Evolutionary conservation across 1,140 invertebrate genomes (phyloP), one percentile per base, ranked within the genome.

Genomic region (Lepidurus packardi): DNA sequence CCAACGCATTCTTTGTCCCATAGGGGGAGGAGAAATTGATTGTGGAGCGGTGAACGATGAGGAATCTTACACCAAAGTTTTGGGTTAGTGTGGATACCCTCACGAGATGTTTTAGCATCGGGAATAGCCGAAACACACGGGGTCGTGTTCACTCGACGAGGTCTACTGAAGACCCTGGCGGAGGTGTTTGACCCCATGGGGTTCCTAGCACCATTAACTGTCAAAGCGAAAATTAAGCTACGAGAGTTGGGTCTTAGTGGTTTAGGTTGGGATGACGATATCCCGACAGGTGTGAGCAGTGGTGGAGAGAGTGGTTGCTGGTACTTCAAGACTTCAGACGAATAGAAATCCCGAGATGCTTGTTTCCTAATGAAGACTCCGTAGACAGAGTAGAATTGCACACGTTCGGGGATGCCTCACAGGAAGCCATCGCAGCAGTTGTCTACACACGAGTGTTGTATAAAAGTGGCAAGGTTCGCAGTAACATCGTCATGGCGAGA

Each of bases 401-500:
- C 43, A 81, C 81, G 3, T 84, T 83, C 77, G 79, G 75, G 11
- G 83, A 85, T 79, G 83, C 83, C 4, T 82, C 80, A 21, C 78
- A 83, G 41, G 44, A 80, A 24, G 83, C 83, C 78, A 16, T 80
- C 83, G 44, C 77, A 1, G 77, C 77, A 1, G 82, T 81, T 8
- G 80, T 77, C 1, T 84, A 83, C 47, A 34, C 83, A 10, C 65
- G 82, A 2, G 43, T 16, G 41, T 11, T 77, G 7, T 47, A 73
- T n/a, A 34, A 16, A 4, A 42, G 76, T 7, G 78, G 74, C 7
- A 42, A n/a, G 0, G 44, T 78, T 2, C 11, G 79, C 10, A 73
- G 78, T 3, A 42, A 65, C 78, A 83, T 43, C 83, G 84, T 75
- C 75, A 83, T 65, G 79, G 84, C 65, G 45, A 85, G 86, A 80